Evolutionary conservation across 2,113 vertebrate species (phyloP), one percentile per base, ranked within the genome.

Genomic region (Cyanocitta stelleri): DNA sequence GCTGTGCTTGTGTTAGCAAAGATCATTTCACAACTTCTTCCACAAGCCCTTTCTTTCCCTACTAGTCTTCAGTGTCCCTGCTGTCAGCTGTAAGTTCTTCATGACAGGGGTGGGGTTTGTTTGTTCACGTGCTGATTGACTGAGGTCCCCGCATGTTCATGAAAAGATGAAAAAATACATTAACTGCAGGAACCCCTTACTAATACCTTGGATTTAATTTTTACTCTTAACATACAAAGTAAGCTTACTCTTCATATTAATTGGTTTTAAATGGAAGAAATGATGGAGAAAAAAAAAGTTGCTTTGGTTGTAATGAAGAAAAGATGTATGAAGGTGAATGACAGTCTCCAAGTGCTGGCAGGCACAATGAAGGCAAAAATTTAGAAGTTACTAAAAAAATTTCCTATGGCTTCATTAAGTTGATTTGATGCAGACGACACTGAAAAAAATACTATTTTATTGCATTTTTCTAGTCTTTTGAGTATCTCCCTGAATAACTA

Each of bases 31-130:
- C 32, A 54, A 10, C 29, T 84, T 63, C 14, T 71, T 93, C 21
- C 61, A 33, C 14, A 48, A 81, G 43, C 16, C 3, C 14, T 87
- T 83, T 76, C 37, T 64, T 71, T 68, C 16, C 8, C 8, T 75
- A 6, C 19, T 75, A 51, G 29, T 19, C 74, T 72, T 49, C 35
- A 59, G 9, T 23, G 35, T 44, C 32, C 19, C 32, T 71, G 22
- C 43, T 61, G 11, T 19, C 4, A 4, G 18, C 56, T 15, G 2
- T 30, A 58, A 74, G 20, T 7, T 69, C 46, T 43, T 32, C 18
- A 0, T 54, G 52, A 15, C 5, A 30, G 44, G 5, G 17, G 1
- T 44, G 64, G 20, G 2, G 27, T 63, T 35, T 54, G 3, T 15
- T 73, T 58, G 5, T 41, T 24, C 5, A 4, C 29, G 6, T 35